These are phyloP conservation scores for Sylvilagus floridanus DNA, from an alignment of 2,797 vertebrate genomes.

Conservation along the genomic window DNA sequence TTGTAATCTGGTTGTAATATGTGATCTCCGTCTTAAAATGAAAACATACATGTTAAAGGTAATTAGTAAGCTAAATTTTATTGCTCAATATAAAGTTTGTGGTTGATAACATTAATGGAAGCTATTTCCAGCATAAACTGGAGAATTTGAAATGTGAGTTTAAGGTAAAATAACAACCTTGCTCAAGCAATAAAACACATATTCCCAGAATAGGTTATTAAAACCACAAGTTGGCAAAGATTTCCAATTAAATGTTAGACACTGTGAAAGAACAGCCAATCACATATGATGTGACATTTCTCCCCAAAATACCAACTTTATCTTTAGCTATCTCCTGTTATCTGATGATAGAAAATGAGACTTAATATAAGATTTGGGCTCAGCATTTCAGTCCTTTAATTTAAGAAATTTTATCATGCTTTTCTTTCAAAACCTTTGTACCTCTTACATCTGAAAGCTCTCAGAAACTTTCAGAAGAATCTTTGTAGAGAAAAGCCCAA, in stretches of 20 bases:
- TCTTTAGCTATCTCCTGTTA: slow-evolving; percentile 44
- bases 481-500: slow-evolving; percentile 28
- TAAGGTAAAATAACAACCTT: background rate
- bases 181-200: background rate
- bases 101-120: background rate
- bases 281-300: background rate
- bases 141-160: slow-evolving; percentile 41
- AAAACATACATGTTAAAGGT: background rate
- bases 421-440: slow-evolving; percentile 41
- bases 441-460: slow-evolving; percentile 43
- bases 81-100: background rate
- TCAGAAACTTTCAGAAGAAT: background rate
- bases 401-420: slow-evolving; percentile 65
- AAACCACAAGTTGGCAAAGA: slow-evolving; percentile 1
- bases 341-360: slow-evolving; percentile 64
- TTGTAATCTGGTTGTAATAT: background rate
- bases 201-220: slow-evolving; percentile 23
- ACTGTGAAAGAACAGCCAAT: slow-evolving; percentile 13
- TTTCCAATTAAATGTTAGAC: slow-evolving; percentile 62
- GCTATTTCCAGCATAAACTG: background rate
- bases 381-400: slow-evolving; percentile 43
- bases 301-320: background rate
- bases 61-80: slow-evolving; percentile 6
- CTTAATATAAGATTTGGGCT: slow-evolving; percentile 67
- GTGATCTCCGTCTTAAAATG: background rate